A percentile compares a stretch with the other conserved stretches of the same genome.
phyloP scores from a whole-genome alignment of 2,797 vertebrate genomes.

The Argyrosomus regius region DNA sequence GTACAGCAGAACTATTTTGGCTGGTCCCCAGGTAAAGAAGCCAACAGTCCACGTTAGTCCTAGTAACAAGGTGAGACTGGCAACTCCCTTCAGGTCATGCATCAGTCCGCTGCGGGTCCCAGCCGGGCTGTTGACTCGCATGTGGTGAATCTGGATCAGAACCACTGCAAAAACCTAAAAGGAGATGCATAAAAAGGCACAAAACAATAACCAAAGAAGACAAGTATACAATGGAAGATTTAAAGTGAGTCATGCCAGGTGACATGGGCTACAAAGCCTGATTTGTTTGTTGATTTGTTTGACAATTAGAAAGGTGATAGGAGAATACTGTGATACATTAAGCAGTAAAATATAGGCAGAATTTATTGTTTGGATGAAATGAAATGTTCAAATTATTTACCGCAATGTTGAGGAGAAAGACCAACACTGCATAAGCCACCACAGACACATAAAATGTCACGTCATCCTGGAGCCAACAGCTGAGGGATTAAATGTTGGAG shows the following conservation, averaged over 20 bases:
- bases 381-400: conserved; percentile 61
- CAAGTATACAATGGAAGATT: background rate
- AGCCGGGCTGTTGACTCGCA: conserved; percentile 84
- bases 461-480: conserved; percentile 92
- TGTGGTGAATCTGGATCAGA: conserved; percentile 87
- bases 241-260: background rate
- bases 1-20: conserved; percentile 87
- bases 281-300: background rate
- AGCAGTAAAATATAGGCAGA: background rate
- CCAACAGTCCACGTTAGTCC: conserved; percentile 91
- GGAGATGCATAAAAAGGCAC: background rate
- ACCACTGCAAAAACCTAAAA: conserved; percentile 89
- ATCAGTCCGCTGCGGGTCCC: conserved; percentile 79
- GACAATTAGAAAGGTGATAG: background rate
- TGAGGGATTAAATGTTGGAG: conserved; percentile 63
- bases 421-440: conserved; percentile 86
- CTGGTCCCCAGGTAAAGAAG: conserved; percentile 89
- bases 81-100: conserved; percentile 88
- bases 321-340: background rate
- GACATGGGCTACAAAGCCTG: background rate
- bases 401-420: conserved; percentile 88
- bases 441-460: conserved; percentile 89
- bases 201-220: background rate
- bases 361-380: background rate
- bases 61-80: conserved; percentile 90